Base-by-base conservation (phyloP, 2,888 invertebrate species). In the Caenorhabditis afra region DNA sequence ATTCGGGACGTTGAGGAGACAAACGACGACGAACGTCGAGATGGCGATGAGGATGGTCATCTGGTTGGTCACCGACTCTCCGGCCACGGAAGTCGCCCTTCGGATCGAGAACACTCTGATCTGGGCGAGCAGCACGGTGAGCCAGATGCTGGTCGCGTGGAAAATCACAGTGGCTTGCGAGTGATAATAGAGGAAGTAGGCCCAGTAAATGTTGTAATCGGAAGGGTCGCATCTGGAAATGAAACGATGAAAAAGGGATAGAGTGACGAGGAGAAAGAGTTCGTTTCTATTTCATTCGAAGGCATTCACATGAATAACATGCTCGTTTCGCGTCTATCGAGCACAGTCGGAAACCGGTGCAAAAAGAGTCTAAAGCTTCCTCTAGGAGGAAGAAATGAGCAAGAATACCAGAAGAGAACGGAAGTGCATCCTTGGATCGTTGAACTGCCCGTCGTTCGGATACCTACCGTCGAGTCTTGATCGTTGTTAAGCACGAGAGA, bases 121-220 rank as follows among this genome's bases (percentile, higher is more conserved):
- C 76, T 91, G 91, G 35, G 92, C 92, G 23, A 92, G 84, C 2
- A 90, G 88, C 7, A 92, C 92, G 23, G 92, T 92, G 39, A 92
- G 84, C 91, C 92, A 92, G 29, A 91, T 91, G 23, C 91, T 91
- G 16, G 91, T 89, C 1, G 92, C 91, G 82, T 92, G 92, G 55
- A 91, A 91, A 10, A 91, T 90, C 10, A 92, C 91, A 23, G 91
- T 90, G 61, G 91, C 91, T 82, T 91, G 91, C 11, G 91, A 91
- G 80, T 92, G 91, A 71, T 91, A 90, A 70, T 91, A 87, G 29
- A 91, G 88, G 81, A 91, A 91, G 64, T 88, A 82, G 16, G 91
- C 91, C 91, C 92, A 92, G 39, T 85, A 86, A 57, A 88, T 88
- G 55, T 88, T 90, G 71, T 87, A 90, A 75, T 90, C 90, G 7